phyloP scores from a whole-genome alignment of 2,888 invertebrate species.

The Galeruca laticollis region DNA sequence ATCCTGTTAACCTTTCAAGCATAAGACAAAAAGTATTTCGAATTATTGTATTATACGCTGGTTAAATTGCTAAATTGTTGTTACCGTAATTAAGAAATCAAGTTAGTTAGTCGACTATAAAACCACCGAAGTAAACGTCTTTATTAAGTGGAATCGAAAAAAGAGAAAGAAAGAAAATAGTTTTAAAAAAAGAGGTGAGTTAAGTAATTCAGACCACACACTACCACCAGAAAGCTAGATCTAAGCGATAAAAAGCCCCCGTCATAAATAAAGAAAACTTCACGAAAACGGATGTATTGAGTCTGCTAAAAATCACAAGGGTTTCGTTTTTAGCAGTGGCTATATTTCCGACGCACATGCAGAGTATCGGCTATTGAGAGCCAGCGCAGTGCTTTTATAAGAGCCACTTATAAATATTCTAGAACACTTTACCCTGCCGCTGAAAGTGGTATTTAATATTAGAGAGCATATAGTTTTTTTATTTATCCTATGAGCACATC shows the following conservation, averaged over 20 bases:
- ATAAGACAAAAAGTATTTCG: neutral
- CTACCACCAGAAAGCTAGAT: constrained; percentile 38
- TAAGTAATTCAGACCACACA: constrained; percentile 45
- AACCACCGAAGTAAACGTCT: constrained; percentile 37
- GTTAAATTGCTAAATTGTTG: neutral
- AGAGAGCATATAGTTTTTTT: too few species aligned
- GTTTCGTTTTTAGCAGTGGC: constrained; percentile 24
- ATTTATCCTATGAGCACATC: too few species aligned
- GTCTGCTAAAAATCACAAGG: constrained; percentile 29
- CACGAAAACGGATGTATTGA: constrained; percentile 45
- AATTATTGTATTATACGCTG: neutral
- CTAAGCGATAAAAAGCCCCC: constrained; percentile 35
- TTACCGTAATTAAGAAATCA: constrained; percentile 38
- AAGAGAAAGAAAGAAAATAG: constrained; percentile 11
- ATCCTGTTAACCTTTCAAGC: too few species aligned
- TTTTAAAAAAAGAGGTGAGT: constrained; percentile 16
- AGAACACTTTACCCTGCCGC: too few species aligned
- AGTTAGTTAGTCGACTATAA: constrained; percentile 40
- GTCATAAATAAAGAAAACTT: constrained; percentile 46
- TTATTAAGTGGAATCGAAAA: constrained; percentile 36
- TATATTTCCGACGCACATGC: neutral
- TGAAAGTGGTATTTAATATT: too few species aligned
- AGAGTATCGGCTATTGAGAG: too few species aligned
- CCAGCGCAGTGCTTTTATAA: too few species aligned
- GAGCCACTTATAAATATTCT: too few species aligned